Base-by-base conservation (phyloP, 2,797 vertebrate species). In the Rhabdophis nuchalis region DNA sequence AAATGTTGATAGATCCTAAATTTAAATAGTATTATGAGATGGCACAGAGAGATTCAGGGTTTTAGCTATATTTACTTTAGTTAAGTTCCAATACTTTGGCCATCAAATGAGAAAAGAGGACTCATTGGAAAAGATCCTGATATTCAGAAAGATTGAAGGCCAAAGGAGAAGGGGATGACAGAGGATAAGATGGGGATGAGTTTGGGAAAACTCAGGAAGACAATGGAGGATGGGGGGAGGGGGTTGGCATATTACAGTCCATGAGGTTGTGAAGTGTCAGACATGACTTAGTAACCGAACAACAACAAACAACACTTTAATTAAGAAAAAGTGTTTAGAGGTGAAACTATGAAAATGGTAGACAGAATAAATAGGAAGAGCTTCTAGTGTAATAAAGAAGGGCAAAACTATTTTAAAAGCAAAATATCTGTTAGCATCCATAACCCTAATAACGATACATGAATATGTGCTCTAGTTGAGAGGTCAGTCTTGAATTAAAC, bases 201-300 rank as follows among this genome's bases (percentile, higher is more conserved):
- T 68, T 32, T 68, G n/a, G 6, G n/a, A n/a, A 32, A 14, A 18
- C 6, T 68, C 14, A 8, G 64, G n/a, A n/a, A 68, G 64, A 32
- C n/a, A 32, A 1, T 68, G 64, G n/a, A 68, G 14, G n/a, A 68
- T 0, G n/a, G 29, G 0, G n/a, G 29, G 64, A n/a, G 0, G 64
- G n/a, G 13, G 2, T n/a, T 68, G n/a, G 64, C 14, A 68, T 68
- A 32, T 2, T 68, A 32, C 16, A 14, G 12, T 68, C 64, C 14
- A n/a, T 68, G 29, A 68, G 61, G 13, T 68, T 68, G 61, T n/a
- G 13, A 64, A 16, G 61, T n/a, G 29, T 64, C 2, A 4, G 13
- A 32, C 5, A 14, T 68, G 29, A 32, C 5, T 60, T 60, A 16
- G 61, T 68, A n/a, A 68, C n/a, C 16, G 29, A 68, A 68, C 29